These are phyloP conservation scores for Pseudopipra pipra DNA, from an alignment of 2,113 vertebrate genomes.

Conservation along the genomic window DNA sequence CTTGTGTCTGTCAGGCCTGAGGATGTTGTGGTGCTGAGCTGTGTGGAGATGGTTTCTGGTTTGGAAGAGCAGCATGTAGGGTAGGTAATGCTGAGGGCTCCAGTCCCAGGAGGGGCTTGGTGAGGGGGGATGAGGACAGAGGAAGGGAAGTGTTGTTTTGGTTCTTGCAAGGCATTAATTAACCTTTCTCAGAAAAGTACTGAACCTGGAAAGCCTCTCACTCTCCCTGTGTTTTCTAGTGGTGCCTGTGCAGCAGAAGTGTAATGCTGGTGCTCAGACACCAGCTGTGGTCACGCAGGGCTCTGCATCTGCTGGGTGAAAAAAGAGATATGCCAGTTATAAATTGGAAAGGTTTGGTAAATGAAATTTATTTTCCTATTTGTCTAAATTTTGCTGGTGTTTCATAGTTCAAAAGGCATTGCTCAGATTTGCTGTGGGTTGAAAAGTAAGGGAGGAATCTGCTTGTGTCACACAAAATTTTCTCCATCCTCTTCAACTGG, in stretches of 20 bases:
- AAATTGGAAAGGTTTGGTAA: background rate
- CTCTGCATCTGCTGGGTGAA: background rate
- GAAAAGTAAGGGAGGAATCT: background rate
- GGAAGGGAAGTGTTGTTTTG: background rate
- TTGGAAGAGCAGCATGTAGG: background rate
- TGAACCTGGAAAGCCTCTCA: background rate
- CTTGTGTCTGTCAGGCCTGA: background rate
- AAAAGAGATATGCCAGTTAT: background rate
- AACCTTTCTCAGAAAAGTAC: background rate
- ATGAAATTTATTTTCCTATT: background rate
- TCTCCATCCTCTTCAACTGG: background rate
- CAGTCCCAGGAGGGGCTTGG: background rate
- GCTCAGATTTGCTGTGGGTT: background rate
- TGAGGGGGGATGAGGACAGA: background rate
- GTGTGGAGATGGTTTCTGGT: background rate
- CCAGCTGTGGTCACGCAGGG: background rate
- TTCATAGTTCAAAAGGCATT: background rate
- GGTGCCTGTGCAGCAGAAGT: background rate
- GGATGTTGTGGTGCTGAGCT: background rate
- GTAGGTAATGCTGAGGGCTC: background rate
- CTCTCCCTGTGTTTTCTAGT: background rate
- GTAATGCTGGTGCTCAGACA: background rate
- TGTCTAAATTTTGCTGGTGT: background rate
- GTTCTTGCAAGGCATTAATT: background rate
- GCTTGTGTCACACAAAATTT: background rate